A percentile compares a stretch with the other conserved stretches of the same genome.
phyloP scores from a whole-genome alignment of 2,113 vertebrate genomes.

The Hepsetus odoe region DNA sequence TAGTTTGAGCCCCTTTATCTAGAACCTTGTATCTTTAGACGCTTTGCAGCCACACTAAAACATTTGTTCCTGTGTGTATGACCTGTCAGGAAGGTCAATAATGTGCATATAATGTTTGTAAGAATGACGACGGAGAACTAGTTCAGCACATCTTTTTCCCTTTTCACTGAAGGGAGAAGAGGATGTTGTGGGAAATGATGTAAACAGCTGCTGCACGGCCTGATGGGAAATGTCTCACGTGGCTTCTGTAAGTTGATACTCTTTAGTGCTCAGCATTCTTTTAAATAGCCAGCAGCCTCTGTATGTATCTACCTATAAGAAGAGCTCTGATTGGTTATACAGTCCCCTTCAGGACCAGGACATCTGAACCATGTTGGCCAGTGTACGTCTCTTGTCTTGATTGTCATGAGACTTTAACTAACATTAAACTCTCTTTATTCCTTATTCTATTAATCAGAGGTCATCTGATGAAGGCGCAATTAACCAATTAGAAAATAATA shows the following conservation, averaged over 20 bases:
- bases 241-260: background rate
- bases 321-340: slow-evolving; percentile 3
- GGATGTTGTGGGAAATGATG: background rate
- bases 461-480: background rate
- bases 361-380: background rate
- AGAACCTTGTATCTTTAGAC: too few relatives aligned
- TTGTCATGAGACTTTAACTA: background rate
- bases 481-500: background rate
- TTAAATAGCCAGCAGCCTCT: slow-evolving; percentile 14
- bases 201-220: background rate
- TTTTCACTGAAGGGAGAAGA: background rate
- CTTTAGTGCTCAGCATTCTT: background rate
- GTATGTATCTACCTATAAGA: slow-evolving; percentile 2
- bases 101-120: too few relatives aligned
- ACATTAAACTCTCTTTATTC: too few relatives aligned
- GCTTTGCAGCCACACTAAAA: too few relatives aligned
- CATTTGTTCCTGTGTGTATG: too few relatives aligned
- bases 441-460: too few relatives aligned
- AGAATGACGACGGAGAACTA: too few relatives aligned
- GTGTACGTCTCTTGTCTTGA: background rate
- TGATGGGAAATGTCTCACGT: background rate
- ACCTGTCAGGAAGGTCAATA: too few relatives aligned
- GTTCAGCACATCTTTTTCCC: background rate
- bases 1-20: too few relatives aligned
- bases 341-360: background rate